Evolutionary conservation across 2,888 invertebrate genomes (phyloP), one percentile per base, ranked within the genome.

Genomic region (Nebria salina): DNA sequence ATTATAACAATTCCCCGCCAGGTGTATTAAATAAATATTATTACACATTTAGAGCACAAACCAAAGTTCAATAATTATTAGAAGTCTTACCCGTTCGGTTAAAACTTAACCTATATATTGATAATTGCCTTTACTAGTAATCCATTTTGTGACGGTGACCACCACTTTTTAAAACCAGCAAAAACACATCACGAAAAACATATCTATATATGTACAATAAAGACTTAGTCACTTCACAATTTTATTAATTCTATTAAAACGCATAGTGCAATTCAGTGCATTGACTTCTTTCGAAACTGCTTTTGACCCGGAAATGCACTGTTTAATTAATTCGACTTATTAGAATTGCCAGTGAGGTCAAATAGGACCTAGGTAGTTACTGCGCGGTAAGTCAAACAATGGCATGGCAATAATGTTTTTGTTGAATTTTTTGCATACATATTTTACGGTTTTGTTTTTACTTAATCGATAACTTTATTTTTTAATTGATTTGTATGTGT

Each of bases 61-160:
- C 54, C 8, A 54, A 54, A 54, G 54, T 54, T 13, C 54, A 54
- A 54, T 54, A 54, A 54, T 11, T 34, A 73, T 73, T 26, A 73
- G 73, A 73, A 73, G 73, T 73, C 73, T 41, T 73, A 73, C 43
- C 73, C 41, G 43, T 42, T 42, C 15, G 43, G 73, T 41, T 54
- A 54, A 54, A 73, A 73, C 73, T 73, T 73, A 73, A 73, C 73
- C 73, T 73, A 73, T 73, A 34, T 34, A 42, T 73, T 73, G 42
- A 13, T 73, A 73, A 73, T 73, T 73, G 73, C 43, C 73, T 73
- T 73, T 73, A 43, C 73, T 73, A 9, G 73, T 73, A 73, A 73
- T 73, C 73, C 73, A 73, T 73, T 73, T 73, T 73, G 73, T 41
- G 9, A 5, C 26, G 68, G 7, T 26, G 26, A 68, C 20, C 26